Conservation (phyloP, 1,140 invertebrate species). For the Bombus difficillimus region DNA sequence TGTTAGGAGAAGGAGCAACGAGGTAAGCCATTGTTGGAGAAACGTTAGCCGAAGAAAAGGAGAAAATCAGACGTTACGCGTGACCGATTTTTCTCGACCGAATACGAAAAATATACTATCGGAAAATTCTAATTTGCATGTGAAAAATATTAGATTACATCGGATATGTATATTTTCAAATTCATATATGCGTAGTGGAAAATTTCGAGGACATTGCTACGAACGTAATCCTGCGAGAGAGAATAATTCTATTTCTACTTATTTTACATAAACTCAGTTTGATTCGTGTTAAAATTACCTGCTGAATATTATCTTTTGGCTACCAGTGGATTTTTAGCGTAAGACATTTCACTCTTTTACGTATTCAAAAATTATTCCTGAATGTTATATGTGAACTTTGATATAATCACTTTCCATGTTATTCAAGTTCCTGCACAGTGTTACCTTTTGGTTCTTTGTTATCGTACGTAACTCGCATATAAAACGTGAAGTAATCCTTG, state of each 20-base stretch:
- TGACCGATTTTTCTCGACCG: background rate
- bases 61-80: background rate
- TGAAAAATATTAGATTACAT: background rate
- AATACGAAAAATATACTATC: background rate
- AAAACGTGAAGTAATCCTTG: background rate
- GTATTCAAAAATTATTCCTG: background rate
- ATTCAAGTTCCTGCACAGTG: background rate
- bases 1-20: conserved; percentile 77
- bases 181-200: background rate
- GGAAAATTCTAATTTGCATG: background rate
- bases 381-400: background rate
- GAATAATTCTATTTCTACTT: background rate
- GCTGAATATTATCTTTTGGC: background rate
- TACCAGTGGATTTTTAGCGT: background rate
- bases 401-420: background rate
- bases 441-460: background rate
- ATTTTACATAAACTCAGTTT: background rate
- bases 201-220: background rate
- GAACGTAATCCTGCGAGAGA: no score
- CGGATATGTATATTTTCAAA: background rate
- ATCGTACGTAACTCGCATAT: background rate
- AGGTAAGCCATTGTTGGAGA: conserved; percentile 61
- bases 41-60: no score
- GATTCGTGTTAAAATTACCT: background rate
- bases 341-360: background rate